A percentile compares a stretch with the other conserved stretches of the same genome.
phyloP scores from a whole-genome alignment of 2,113 vertebrate genomes.

The Bufo gargarizans region DNA sequence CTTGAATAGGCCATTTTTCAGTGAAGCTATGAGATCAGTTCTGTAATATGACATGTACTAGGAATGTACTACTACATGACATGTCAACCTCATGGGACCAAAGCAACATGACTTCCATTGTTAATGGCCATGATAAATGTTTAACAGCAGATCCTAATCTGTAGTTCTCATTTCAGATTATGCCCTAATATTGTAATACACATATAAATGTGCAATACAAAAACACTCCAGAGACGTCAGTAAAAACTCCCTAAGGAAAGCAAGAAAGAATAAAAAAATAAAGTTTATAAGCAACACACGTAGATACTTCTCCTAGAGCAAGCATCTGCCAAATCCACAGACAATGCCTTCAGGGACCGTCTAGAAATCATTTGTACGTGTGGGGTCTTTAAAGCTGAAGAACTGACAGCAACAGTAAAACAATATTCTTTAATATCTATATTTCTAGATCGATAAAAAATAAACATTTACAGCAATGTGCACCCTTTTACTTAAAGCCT shows the following conservation, averaged over 20 bases:
- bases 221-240: constrained; percentile 13
- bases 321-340: constrained; percentile 33
- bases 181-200: not conserved
- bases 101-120: not conserved
- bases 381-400: constrained; percentile 13
- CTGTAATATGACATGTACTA: not conserved
- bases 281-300: constrained; percentile 28
- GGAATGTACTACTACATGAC: not conserved
- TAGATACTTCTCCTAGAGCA: constrained; percentile 35
- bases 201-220: not conserved
- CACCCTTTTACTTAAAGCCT: not conserved
- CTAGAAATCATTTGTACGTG: constrained; percentile 19
- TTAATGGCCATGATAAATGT: not conserved
- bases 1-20: not conserved
- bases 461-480: not conserved
- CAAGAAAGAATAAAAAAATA: constrained; percentile 9
- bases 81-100: not conserved
- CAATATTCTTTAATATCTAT: too few relatives aligned
- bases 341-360: constrained; percentile 34
- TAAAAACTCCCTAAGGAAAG: constrained; percentile 34
- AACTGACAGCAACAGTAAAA: not conserved
- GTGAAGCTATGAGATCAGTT: not conserved
- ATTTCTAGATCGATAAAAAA: too few relatives aligned
- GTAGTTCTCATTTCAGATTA: not conserved
- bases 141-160: not conserved